Percentiles rank a stretch among this genome's conserved stretches.
These are phyloP conservation scores for Eonycteris spelaea DNA, from an alignment of 2,113 vertebrate genomes.

Conservation along the genomic window DNA sequence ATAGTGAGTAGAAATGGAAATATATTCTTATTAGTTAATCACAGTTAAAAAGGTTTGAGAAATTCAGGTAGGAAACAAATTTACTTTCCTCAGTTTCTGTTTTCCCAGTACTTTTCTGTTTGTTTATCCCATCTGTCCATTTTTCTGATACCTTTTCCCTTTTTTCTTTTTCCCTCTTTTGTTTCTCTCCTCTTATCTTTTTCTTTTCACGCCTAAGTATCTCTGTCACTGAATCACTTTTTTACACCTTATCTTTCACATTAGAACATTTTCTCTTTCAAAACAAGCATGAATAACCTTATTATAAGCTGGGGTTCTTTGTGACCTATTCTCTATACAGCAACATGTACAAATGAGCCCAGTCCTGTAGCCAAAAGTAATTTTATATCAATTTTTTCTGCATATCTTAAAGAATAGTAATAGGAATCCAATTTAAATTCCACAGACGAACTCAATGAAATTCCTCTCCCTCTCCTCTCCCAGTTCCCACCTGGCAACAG, in stretches of 20 bases:
- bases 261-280: not conserved
- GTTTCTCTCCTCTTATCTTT: not conserved
- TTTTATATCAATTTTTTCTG: slow-evolving; percentile 24
- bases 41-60: not conserved
- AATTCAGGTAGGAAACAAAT: not conserved
- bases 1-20: not conserved
- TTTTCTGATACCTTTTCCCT: not conserved
- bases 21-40: not conserved
- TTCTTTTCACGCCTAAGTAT: not conserved
- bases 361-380: not conserved
- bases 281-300: not conserved
- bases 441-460: not conserved
- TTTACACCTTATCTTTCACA: not conserved
- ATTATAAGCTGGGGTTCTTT: not conserved
- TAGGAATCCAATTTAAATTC: not conserved
- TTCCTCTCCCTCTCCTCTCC: not conserved
- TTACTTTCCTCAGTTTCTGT: not conserved
- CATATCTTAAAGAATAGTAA: slow-evolving; percentile 6
- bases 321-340: not conserved
- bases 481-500: not conserved
- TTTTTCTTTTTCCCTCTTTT: not conserved
- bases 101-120: not conserved
- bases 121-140: not conserved
- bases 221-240: not conserved
- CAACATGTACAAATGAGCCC: not conserved